Percentiles rank a stretch among this genome's conserved stretches.
These are phyloP conservation scores for Bos javanicus DNA, from an alignment of 2,113 vertebrate genomes.

Conservation along the genomic window DNA sequence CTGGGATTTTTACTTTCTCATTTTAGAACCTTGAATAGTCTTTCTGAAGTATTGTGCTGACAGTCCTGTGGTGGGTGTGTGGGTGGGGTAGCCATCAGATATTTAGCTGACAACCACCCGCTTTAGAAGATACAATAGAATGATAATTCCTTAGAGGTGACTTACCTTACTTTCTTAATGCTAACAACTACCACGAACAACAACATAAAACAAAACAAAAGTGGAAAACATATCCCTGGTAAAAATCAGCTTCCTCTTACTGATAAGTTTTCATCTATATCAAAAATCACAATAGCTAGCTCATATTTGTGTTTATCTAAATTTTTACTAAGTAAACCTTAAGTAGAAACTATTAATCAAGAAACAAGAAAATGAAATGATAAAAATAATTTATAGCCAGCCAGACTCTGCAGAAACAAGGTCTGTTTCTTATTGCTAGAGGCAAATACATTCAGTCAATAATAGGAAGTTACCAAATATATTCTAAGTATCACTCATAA, in stretches of 20 bases:
- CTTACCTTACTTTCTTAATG: conserved; percentile 14
- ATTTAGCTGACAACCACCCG: conserved; percentile 28
- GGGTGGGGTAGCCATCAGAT: neutral
- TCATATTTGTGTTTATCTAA: neutral
- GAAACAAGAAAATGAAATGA: neutral
- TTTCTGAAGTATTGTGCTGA: conserved; percentile 41
- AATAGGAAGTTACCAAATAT: neutral
- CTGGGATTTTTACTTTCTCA: conserved; percentile 1
- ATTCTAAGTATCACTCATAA: neutral
- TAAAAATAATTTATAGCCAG: neutral
- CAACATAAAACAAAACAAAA: neutral
- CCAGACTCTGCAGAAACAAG: neutral
- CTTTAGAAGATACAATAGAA: conserved; percentile 25
- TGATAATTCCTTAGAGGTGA: neutral
- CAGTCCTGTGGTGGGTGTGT: neutral
- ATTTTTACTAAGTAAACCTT: neutral
- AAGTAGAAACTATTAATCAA: neutral
- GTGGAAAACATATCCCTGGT: neutral
- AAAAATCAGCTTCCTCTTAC: neutral
- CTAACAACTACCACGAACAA: accelerated
- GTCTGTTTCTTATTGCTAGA: neutral
- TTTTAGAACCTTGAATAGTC: conserved; percentile 35
- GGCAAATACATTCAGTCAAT: neutral
- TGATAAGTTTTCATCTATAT: neutral
- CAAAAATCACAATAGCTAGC: neutral